These are phyloP conservation scores for Mesembrinibis cayennensis DNA, from an alignment of 2,113 vertebrate species.

Conservation along the genomic window DNA sequence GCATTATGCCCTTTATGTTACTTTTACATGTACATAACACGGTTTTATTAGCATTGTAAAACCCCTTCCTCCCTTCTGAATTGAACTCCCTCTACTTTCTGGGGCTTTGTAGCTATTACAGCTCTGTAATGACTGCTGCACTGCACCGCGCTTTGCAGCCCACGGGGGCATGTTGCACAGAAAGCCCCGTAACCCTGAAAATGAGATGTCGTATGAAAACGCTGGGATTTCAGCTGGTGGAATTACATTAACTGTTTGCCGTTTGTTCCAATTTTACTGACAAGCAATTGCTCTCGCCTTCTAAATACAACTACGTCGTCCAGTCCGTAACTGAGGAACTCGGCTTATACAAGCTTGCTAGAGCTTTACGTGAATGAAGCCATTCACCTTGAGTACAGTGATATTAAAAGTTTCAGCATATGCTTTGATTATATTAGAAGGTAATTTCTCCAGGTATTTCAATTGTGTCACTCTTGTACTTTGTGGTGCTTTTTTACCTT, in stretches of 20 bases:
- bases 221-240: not conserved
- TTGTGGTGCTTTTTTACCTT: not conserved
- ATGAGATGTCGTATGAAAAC: not conserved
- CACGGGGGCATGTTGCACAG: not conserved
- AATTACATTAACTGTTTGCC: not conserved
- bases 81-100: not conserved
- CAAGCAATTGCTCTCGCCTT: not conserved
- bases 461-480: not conserved
- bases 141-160: not conserved
- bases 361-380: not conserved
- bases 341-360: not conserved
- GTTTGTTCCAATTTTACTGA: not conserved
- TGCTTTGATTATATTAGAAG: not conserved
- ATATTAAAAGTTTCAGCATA: not conserved
- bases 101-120: not conserved
- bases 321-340: not conserved
- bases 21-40: not conserved
- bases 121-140: not conserved
- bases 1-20: not conserved
- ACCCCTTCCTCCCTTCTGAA: conserved; percentile 3
- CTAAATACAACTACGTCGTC: not conserved
- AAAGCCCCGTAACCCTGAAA: not conserved
- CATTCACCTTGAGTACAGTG: not conserved
- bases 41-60: conserved; percentile 1
- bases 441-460: not conserved